phyloP scores from a whole-genome alignment of 2,888 invertebrate genomes.

The Flexamia atlantica region DNA sequence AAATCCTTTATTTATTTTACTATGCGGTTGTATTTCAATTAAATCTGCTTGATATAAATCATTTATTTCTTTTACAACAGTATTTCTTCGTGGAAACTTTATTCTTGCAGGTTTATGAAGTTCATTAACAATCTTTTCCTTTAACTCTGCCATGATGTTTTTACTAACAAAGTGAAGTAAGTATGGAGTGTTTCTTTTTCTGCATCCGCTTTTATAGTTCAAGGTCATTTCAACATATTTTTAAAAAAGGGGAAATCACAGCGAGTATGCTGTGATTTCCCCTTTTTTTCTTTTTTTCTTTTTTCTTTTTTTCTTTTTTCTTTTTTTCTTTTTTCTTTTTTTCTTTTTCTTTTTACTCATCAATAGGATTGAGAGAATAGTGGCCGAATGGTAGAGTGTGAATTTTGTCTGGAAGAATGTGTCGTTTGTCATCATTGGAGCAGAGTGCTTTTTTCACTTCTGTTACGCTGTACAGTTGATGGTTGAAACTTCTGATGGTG shows the following conservation, averaged over 20 bases:
- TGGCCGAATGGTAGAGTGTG: constrained; percentile 45
- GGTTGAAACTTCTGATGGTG: constrained; percentile 41
- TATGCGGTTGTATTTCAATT: constrained; percentile 59
- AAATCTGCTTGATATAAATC: constrained; percentile 63
- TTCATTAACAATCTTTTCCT: constrained; percentile 52
- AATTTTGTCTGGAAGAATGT: not conserved
- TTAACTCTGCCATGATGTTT: constrained; percentile 15
- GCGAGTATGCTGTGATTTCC: not conserved
- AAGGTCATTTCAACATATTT: not conserved
- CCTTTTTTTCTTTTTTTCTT: not conserved
- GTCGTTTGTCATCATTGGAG: constrained; percentile 1
- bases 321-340: not conserved
- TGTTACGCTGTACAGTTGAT: constrained; percentile 10
- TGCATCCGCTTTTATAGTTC: not conserved
- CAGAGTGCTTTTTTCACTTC: constrained; percentile 28
- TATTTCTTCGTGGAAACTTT: constrained; percentile 41
- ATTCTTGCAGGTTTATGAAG: constrained; percentile 59
- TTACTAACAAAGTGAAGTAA: not conserved
- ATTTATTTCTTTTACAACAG: constrained; percentile 56
- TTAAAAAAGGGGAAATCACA: not conserved
- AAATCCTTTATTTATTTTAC: constrained; percentile 37
- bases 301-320: too few relatives aligned
- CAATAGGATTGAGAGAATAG: constrained; percentile 15
- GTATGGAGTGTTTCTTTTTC: not conserved
- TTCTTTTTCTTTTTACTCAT: not conserved